phyloP scores from a whole-genome alignment of 2,113 vertebrate species.

The Tor tambroides region DNA sequence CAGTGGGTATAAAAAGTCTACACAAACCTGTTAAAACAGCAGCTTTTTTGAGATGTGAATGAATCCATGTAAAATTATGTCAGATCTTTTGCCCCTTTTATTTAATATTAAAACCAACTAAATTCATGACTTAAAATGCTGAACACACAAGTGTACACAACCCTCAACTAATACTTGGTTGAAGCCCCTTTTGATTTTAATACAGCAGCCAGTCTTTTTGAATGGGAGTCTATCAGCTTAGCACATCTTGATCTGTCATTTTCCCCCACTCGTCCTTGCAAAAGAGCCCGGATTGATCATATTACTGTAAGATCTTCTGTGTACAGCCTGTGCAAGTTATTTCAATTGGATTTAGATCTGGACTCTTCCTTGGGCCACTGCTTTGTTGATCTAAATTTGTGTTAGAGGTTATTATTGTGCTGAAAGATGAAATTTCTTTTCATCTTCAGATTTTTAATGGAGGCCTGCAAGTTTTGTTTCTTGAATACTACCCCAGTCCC shows the following conservation, averaged over 20 bases:
- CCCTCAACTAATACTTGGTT: not conserved
- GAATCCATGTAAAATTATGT: not conserved
- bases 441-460: not conserved
- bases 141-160: too few relatives aligned
- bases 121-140: not conserved
- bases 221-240: not conserved
- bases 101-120: not conserved
- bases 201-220: not conserved
- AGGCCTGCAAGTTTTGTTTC: not conserved
- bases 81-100: not conserved
- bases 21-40: not conserved
- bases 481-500: not conserved
- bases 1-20: not conserved
- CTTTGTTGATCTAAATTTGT: slow-evolving; percentile 5
- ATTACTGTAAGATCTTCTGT: not conserved
- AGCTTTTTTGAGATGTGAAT: not conserved
- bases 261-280: not conserved
- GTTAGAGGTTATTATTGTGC: not conserved
- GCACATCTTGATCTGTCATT: too few relatives aligned
- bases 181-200: not conserved
- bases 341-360: not conserved
- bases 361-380: not conserved
- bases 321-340: not conserved
- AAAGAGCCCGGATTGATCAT: not conserved
- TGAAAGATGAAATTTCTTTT: not conserved